These are phyloP conservation scores for Rhagonycha fulva DNA, from an alignment of 2,888 invertebrate genomes.

Conservation along the genomic window DNA sequence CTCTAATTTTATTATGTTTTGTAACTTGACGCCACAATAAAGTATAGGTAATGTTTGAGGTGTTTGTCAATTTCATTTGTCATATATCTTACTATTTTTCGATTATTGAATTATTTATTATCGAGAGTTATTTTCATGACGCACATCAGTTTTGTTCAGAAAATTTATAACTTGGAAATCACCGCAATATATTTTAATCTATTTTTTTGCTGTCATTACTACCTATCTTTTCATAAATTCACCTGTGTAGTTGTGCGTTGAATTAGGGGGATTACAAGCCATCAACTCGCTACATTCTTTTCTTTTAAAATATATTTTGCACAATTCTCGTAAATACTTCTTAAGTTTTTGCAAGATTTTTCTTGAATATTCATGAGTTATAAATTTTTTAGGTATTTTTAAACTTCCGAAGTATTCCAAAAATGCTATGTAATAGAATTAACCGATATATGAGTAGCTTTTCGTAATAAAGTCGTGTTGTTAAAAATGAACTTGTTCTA, in stretches of 20 bases:
- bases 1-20: background rate
- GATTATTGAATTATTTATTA: background rate
- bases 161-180: too few relatives aligned
- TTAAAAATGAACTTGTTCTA: background rate
- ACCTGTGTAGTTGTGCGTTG: background rate
- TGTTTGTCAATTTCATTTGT: conserved; percentile 2
- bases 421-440: too few relatives aligned
- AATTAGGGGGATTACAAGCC: too few relatives aligned
- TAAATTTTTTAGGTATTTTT: background rate
- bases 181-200: too few relatives aligned
- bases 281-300: background rate
- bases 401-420: background rate
- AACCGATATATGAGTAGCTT: too few relatives aligned
- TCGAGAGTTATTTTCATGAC: background rate
- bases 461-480: background rate
- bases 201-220: background rate
- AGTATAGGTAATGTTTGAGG: background rate
- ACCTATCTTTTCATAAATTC: background rate
- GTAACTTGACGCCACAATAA: background rate
- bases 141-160: background rate
- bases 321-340: background rate
- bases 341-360: background rate
- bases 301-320: background rate
- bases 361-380: background rate
- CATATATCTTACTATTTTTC: background rate